These are phyloP conservation scores for Macrotis lagotis DNA, from an alignment of 2,113 vertebrate species.

Conservation along the genomic window DNA sequence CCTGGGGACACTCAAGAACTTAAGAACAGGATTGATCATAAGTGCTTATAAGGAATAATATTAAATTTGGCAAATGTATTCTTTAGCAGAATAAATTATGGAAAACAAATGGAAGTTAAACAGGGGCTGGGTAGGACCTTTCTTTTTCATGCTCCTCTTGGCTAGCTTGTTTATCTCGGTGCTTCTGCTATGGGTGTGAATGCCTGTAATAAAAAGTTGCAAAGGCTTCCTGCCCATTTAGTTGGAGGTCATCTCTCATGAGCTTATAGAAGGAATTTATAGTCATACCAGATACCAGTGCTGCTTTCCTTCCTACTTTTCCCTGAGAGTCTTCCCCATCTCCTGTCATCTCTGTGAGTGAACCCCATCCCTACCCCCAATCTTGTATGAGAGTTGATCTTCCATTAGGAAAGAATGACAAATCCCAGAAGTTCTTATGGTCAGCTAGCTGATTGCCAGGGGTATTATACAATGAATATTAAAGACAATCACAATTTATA, in stretches of 20 bases:
- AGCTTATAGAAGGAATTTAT: neutral
- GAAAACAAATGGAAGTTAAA: neutral
- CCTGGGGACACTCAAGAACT: neutral
- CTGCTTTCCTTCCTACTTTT: neutral
- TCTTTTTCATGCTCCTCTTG: neutral
- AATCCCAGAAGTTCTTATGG: neutral
- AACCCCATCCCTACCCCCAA: too few species aligned
- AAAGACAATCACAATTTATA: neutral
- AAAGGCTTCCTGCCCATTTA: neutral
- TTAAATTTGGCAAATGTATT: neutral
- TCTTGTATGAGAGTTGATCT: neutral
- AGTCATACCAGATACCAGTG: too few species aligned
- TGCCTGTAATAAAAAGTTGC: neutral
- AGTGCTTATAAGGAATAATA: neutral
- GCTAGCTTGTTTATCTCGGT: neutral
- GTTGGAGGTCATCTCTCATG: neutral
- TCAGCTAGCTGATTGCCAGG: neutral
- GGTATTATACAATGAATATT: neutral
- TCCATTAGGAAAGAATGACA: neutral
- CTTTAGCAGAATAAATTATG: neutral
- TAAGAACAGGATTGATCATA: neutral
- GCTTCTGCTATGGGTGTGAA: neutral
- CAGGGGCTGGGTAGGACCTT: neutral
- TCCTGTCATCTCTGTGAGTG: neutral
- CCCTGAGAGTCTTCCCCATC: neutral